Evolutionary conservation across 2,113 vertebrate species (phyloP).

Genomic region (Neotragus pygmaeus): DNA sequence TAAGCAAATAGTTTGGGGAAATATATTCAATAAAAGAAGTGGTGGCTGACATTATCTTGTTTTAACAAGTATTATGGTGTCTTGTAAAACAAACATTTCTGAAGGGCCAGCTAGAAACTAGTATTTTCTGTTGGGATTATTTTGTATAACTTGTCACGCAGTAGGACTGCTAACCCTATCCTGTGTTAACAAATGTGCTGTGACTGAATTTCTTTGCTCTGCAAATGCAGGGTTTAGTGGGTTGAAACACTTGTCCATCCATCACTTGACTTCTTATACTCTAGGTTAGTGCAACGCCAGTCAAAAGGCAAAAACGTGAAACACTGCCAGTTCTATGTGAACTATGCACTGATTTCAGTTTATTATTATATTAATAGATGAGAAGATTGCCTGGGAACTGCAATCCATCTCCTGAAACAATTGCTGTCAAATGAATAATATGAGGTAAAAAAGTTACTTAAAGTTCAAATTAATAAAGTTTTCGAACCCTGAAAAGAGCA

Average conservation of each 20-base stretch:
- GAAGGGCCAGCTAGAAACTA: not conserved
- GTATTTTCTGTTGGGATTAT: not conserved
- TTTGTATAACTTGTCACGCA: not conserved
- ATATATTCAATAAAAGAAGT: not conserved
- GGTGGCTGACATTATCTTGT: not conserved
- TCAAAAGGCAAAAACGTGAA: not conserved
- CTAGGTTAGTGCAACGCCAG: rapidly evolving
- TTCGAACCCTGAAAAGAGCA: not conserved
- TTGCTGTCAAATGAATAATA: not conserved
- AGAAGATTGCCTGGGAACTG: not conserved
- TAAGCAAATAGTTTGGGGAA: not conserved
- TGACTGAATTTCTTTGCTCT: not conserved
- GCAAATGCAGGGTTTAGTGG: not conserved
- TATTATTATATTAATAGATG: slow-evolving; percentile 24
- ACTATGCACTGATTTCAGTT: not conserved
- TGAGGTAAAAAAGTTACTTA: slow-evolving; percentile 24
- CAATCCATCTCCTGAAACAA: not conserved
- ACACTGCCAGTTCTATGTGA: not conserved
- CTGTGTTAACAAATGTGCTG: not conserved
- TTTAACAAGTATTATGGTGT: not conserved
- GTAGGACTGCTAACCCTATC: not conserved
- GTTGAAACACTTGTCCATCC: not conserved
- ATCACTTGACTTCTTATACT: not conserved
- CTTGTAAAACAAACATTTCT: slow-evolving; percentile 23
- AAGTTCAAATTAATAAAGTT: slow-evolving; percentile 12